These are phyloP conservation scores for Phrixothrix hirtus DNA, from an alignment of 2,888 invertebrate species.

Conservation along the genomic window DNA sequence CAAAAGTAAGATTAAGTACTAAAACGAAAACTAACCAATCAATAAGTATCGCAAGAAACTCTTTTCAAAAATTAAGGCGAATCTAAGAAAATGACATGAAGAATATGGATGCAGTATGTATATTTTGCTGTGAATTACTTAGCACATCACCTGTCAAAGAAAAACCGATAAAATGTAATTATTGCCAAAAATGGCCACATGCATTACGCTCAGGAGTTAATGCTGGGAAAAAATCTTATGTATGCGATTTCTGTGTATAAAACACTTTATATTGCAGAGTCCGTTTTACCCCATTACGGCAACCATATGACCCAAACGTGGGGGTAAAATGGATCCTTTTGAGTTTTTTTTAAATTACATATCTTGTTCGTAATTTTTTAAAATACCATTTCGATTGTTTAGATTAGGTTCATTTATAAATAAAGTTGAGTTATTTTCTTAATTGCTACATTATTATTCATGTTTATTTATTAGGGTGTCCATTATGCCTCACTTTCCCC, in stretches of 20 bases:
- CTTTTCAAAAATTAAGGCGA: background rate
- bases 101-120: background rate
- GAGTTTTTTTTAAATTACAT: too few species aligned
- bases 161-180: background rate
- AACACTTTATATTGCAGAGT: too few species aligned
- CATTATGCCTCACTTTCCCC: too few species aligned
- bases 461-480: too few species aligned
- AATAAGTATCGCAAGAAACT: background rate
- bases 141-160: background rate
- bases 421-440: too few species aligned
- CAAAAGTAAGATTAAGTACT: slow-evolving; percentile 3
- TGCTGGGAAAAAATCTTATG: background rate
- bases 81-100: background rate
- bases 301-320: too few species aligned
- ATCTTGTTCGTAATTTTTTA: too few species aligned
- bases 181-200: slow-evolving; percentile 1
- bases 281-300: too few species aligned
- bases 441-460: too few species aligned
- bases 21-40: background rate
- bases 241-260: background rate
- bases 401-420: too few species aligned
- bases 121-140: background rate
- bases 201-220: background rate
- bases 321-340: too few species aligned
- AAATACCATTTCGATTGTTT: too few species aligned